Evolutionary conservation across 2,888 invertebrate genomes (phyloP).

Genomic region (Tetragonisca angustula): DNA sequence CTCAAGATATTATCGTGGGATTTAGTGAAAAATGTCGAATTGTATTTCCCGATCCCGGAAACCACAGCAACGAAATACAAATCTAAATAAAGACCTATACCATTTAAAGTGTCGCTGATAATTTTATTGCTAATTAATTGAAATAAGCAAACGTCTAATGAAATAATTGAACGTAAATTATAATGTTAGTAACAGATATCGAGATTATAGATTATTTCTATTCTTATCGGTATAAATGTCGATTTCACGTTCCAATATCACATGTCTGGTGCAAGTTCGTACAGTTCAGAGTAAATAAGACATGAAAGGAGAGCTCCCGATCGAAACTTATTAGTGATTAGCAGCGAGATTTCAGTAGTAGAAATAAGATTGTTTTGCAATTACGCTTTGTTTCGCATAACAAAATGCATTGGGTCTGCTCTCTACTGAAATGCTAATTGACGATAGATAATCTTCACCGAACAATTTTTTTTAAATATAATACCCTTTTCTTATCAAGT

Average conservation of each 20-base stretch:
- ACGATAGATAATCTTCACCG: not conserved
- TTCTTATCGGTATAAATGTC: conserved; percentile 16
- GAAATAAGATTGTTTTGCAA: conserved; percentile 1
- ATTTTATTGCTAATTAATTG: not conserved
- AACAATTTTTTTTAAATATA: not conserved
- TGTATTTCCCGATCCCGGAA: not conserved
- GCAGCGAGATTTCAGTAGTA: conserved; percentile 4
- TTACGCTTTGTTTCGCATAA: conserved; percentile 4
- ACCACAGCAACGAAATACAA: not conserved
- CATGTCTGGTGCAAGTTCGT: not conserved
- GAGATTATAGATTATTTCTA: conserved; percentile 7
- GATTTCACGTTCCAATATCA: not conserved
- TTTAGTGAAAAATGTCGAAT: not conserved
- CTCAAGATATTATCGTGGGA: not conserved
- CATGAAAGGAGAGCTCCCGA: conserved; percentile 8
- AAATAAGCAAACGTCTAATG: not conserved
- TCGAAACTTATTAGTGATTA: conserved; percentile 31
- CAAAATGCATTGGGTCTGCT: not conserved
- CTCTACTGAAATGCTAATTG: conserved; percentile 10
- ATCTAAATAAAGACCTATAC: no score
- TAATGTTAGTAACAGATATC: not conserved
- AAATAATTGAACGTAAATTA: not conserved
- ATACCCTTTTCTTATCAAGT: not conserved
- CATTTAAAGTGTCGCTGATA: not conserved
- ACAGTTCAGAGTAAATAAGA: conserved; percentile 5